phyloP scores from a whole-genome alignment of 2,888 invertebrate genomes.

The Catocala sponsa region DNA sequence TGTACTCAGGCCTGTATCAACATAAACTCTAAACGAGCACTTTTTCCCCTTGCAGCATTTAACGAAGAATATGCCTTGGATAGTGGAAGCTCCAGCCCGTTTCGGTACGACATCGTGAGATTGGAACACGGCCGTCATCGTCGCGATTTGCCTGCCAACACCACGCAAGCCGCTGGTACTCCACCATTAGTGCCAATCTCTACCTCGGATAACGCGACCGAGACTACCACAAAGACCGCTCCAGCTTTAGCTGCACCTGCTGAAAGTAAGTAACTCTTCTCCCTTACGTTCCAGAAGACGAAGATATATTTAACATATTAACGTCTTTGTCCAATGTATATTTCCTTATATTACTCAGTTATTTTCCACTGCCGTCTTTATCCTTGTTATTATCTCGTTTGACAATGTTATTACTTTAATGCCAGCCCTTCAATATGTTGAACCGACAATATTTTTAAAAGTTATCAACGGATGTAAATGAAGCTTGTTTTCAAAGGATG shows the following conservation, averaged over 20 bases:
- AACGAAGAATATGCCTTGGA: conserved; percentile 50
- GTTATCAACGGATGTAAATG: too few relatives aligned
- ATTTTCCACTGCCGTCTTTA: too few relatives aligned
- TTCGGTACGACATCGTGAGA: conserved; percentile 43
- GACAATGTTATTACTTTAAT: too few relatives aligned
- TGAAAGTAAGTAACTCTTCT: conserved; percentile 46
- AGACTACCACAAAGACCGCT: conserved; percentile 20
- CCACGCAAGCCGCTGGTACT: not conserved
- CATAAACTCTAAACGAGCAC: too few relatives aligned
- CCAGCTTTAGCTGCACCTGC: conserved; percentile 23
- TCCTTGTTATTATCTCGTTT: too few relatives aligned
- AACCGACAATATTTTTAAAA: too few relatives aligned
- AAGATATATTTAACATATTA: too few relatives aligned
- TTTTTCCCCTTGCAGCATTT: conserved; percentile 45
- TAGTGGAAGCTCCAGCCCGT: conserved; percentile 32
- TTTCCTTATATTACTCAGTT: too few relatives aligned
- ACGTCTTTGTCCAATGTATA: too few relatives aligned
- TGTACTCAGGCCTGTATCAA: too few relatives aligned
- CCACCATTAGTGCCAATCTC: not conserved
- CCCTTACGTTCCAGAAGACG: not conserved
- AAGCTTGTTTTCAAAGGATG: too few relatives aligned
- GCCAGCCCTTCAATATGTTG: too few relatives aligned
- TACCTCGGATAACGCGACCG: not conserved
- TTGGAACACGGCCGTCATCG: conserved; percentile 44
- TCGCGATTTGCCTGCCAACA: conserved; percentile 32